These are phyloP conservation scores for Macrochelys suwanniensis DNA, from an alignment of 2,797 vertebrate species.

Conservation along the genomic window DNA sequence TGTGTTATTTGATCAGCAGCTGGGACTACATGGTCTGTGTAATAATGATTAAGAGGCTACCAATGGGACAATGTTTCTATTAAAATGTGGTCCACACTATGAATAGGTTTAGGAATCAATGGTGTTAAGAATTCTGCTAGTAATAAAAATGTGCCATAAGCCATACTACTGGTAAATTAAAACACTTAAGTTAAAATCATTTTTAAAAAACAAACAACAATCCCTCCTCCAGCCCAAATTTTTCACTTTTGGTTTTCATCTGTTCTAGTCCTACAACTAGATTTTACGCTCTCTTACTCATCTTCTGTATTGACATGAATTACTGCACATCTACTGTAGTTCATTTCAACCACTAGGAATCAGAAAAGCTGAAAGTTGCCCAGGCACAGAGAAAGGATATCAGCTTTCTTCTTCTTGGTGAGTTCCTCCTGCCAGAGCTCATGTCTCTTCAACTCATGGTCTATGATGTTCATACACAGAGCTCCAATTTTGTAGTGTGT, in stretches of 20 bases:
- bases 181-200: neutral
- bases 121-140: neutral
- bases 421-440: constrained; percentile 96
- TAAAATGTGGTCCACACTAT: neutral
- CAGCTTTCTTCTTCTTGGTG: constrained; percentile 93
- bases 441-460: constrained; percentile 94
- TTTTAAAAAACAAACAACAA: neutral
- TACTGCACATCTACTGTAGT: neutral
- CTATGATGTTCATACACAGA: constrained; percentile 94
- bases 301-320: neutral
- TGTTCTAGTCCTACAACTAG: neutral
- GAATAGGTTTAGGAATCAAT: neutral
- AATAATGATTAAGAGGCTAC: neutral
- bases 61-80: neutral
- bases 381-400: constrained; percentile 89
- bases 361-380: neutral
- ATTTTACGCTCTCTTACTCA: neutral
- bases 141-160: neutral
- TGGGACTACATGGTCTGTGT: neutral
- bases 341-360: fast-evolving
- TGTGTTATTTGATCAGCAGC: neutral
- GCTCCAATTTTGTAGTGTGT: constrained; percentile 96
- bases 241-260: neutral
- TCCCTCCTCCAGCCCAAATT: neutral
- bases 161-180: neutral